Percentiles rank a stretch among this genome's conserved stretches.
These are phyloP conservation scores for Popillia japonica DNA, from an alignment of 1,140 invertebrate genomes.

Conservation along the genomic window DNA sequence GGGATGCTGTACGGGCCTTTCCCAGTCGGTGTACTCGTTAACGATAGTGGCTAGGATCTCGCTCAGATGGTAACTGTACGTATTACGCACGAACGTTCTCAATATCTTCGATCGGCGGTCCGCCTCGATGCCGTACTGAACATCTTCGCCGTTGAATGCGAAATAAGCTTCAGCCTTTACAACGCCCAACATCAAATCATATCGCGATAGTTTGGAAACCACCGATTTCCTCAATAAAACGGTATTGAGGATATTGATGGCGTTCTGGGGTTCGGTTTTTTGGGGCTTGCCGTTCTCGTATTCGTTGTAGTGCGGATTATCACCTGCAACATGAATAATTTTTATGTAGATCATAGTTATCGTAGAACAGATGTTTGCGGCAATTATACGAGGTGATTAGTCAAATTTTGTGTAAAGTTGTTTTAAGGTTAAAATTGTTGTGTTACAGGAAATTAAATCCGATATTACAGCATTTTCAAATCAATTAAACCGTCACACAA, in stretches of 20 bases:
- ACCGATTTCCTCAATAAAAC: slow-evolving; percentile 80
- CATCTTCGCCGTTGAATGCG: slow-evolving; percentile 88
- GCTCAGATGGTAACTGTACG: slow-evolving; percentile 86
- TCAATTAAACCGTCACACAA: no score
- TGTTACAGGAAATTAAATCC: no score
- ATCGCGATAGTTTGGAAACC: slow-evolving; percentile 77
- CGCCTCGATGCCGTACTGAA: slow-evolving; percentile 91
- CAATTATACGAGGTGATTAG: no score
- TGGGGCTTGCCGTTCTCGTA: slow-evolving; percentile 56
- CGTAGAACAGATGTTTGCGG: no score
- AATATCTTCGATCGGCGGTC: slow-evolving; percentile 85
- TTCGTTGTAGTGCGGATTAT: slow-evolving; percentile 56
- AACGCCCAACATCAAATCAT: slow-evolving; percentile 94
- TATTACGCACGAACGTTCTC: slow-evolving; percentile 91
- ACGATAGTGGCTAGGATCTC: slow-evolving; percentile 89
- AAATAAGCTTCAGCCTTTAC: slow-evolving; percentile 87
- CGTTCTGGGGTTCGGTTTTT: slow-evolving; percentile 64
- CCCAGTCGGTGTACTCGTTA: slow-evolving; percentile 98
- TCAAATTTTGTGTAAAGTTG: no score
- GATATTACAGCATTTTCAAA: no score
- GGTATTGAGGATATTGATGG: slow-evolving; percentile 78
- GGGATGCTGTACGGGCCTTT: slow-evolving; percentile 90
- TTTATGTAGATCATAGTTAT: no score
- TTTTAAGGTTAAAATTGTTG: no score
- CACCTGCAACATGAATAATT: slow-evolving; percentile 50